These are phyloP conservation scores for Philereme vetulata DNA, from an alignment of 2,888 invertebrate species.

Conservation along the genomic window DNA sequence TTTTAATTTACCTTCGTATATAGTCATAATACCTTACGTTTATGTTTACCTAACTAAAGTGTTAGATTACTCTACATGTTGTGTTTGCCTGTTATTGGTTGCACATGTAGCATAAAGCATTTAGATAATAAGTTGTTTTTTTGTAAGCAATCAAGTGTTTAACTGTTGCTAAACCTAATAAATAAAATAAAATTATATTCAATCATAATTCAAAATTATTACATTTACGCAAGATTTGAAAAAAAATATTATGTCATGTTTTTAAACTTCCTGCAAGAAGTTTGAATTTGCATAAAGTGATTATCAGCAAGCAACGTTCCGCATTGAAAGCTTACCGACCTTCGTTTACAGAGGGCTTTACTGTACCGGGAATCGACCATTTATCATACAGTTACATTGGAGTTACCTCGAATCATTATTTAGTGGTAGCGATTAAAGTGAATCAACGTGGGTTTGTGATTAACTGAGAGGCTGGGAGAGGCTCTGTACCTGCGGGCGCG, in stretches of 20 bases:
- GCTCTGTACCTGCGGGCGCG: slow-evolving; percentile 57
- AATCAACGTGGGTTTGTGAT: slow-evolving; percentile 55
- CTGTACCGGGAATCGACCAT: slow-evolving; percentile 39
- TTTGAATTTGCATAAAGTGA: slow-evolving; percentile 21
- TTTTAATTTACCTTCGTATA: no score
- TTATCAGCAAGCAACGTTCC: slow-evolving; percentile 10
- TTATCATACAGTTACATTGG: slow-evolving; percentile 49
- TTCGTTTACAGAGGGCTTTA: slow-evolving; percentile 23
- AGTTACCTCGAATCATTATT: slow-evolving; percentile 53
- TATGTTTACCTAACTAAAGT: no score
- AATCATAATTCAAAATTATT: slow-evolving; percentile 3
- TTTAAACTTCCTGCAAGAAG: slow-evolving; percentile 11
- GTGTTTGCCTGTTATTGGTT: no score
- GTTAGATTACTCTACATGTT: no score
- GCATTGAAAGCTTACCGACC: slow-evolving; percentile 21
- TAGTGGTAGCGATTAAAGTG: slow-evolving; percentile 53
- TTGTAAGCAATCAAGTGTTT: no score
- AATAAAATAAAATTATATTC: no score
- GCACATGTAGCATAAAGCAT: no score
- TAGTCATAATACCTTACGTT: no score
- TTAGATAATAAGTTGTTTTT: no score
- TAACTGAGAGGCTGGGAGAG: slow-evolving; percentile 47
- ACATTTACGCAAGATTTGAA: slow-evolving; percentile 2
- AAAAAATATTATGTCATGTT: slow-evolving; percentile 6
- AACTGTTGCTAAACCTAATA: no score